phyloP scores from a whole-genome alignment of 2,888 invertebrate genomes.

The Caenorhabditis japonica region DNA sequence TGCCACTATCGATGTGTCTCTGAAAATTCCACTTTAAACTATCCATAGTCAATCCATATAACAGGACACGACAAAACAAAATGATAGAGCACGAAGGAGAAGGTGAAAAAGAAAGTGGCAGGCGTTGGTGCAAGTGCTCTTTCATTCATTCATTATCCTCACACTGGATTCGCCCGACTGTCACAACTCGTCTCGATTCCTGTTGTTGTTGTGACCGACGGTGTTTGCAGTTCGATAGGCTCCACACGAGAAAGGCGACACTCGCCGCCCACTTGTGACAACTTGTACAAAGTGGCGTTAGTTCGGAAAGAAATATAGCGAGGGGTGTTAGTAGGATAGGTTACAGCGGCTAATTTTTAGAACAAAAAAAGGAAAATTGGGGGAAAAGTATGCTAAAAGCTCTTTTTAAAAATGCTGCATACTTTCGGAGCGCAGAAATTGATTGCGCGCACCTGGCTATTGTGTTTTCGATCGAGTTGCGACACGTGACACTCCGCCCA shows the following conservation, averaged over 20 bases:
- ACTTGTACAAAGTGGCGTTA: slow-evolving; percentile 41
- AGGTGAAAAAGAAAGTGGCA: no score
- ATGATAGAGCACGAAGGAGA: no score
- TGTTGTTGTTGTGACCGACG: slow-evolving; percentile 10
- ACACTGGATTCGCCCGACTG: no score
- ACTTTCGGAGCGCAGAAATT: no score
- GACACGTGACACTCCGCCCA: no score
- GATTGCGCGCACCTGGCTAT: no score
- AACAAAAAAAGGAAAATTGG: neutral
- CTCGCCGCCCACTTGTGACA: slow-evolving; percentile 35
- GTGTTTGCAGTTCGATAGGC: slow-evolving; percentile 17
- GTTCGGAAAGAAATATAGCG: slow-evolving; percentile 22
- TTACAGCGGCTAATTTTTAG: neutral
- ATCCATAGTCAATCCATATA: neutral
- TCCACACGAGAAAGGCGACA: slow-evolving; percentile 24
- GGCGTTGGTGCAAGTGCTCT: no score
- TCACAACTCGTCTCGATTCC: neutral
- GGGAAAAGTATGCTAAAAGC: no score
- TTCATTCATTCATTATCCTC: no score
- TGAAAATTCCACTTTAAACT: slow-evolving; percentile 33
- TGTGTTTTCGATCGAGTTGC: no score
- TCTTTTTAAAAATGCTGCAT: no score
- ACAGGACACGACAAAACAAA: neutral
- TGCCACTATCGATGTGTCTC: slow-evolving; percentile 73
- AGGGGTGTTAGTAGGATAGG: neutral